Base-by-base conservation (phyloP, 2,888 invertebrate species). In the Leucophenga montana region DNA sequence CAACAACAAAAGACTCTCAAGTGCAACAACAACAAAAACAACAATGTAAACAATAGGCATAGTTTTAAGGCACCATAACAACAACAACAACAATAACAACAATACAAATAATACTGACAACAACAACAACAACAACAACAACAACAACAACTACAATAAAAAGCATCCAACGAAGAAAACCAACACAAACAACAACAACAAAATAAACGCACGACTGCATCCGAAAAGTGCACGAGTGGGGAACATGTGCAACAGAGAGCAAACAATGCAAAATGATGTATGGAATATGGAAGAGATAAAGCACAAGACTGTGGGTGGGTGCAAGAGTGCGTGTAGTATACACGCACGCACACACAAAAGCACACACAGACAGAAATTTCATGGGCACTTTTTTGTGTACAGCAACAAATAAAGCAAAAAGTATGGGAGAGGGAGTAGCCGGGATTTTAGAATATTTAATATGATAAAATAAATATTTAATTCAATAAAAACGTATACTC, bases 131-230 rank as follows among this genome's bases (percentile, higher is more conserved):
- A 68, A 77, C 70, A 14, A 54, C 22, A 71, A 72, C 75, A 75
- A 68, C 14, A 75, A 78, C 82, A 82, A 56, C 6, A 18, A 54
- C 6, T 3, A 54, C 54, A 18, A 48, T 13, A 48, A 4, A 5
- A 13, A 1, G 16, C 48, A 50, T 18, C 16, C 20, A 57, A 57
- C 5, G 27, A 57, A 14, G 18, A 27, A 57, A 57, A 27, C 22
- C 27, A 31, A 57, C 18, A 18, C 16, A 20, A 18, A 54, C 18
- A 54, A 18, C 18, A 11, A 53, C 20, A 53, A n/a, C n/a, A n/a
- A n/a, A 53, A 54, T 20, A 54, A 82, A 78, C 76, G 80, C 79
- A 80, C 71, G 77, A 73, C 73, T 79, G 75, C 78, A 76, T 27
- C 66, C 68, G 75, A 71, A 69, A 76, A 77, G 71, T 73, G 65